Conservation (phyloP, 2,888 invertebrate genomes). For the Ptycholaimellus sp. region DNA sequence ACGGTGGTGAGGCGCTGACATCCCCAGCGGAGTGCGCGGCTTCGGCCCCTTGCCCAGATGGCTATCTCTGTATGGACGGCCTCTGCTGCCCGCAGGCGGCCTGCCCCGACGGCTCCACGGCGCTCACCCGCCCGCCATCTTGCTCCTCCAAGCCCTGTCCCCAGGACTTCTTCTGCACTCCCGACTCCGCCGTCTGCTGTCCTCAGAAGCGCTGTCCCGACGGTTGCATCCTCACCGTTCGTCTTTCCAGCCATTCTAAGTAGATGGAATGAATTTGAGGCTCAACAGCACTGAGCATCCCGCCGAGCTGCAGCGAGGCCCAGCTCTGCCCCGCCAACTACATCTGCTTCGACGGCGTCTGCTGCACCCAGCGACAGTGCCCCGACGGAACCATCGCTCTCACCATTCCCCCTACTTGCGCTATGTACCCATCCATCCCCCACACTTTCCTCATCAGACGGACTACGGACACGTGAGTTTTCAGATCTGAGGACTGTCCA, state of each 20-base stretch:
- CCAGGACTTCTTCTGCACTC: conserved; percentile 12
- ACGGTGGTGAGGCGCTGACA: not conserved
- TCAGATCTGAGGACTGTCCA: no score
- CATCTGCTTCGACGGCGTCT: no score
- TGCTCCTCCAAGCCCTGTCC: conserved; percentile 9
- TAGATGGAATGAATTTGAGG: no score
- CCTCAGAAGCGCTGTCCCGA: no score
- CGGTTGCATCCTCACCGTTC: no score
- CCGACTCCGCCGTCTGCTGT: conserved; percentile 9
- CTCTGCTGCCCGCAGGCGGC: not conserved
- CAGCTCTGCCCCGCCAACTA: no score
- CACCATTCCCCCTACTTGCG: not conserved
- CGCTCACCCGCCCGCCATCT: not conserved
- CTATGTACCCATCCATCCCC: not conserved
- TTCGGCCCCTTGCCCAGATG: not conserved
- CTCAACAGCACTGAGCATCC: no score
- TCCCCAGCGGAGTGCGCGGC: not conserved
- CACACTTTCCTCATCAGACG: no score
- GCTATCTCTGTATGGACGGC: conserved; percentile 3
- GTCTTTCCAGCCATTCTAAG: no score
- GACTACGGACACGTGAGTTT: no score
- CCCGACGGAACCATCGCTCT: not conserved
- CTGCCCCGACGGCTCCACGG: not conserved
- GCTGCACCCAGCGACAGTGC: not conserved
- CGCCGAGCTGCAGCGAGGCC: no score